Evolutionary conservation across 2,797 vertebrate species (phyloP), one percentile per base, ranked within the genome.

Genomic region (Sardinella longiceps): DNA sequence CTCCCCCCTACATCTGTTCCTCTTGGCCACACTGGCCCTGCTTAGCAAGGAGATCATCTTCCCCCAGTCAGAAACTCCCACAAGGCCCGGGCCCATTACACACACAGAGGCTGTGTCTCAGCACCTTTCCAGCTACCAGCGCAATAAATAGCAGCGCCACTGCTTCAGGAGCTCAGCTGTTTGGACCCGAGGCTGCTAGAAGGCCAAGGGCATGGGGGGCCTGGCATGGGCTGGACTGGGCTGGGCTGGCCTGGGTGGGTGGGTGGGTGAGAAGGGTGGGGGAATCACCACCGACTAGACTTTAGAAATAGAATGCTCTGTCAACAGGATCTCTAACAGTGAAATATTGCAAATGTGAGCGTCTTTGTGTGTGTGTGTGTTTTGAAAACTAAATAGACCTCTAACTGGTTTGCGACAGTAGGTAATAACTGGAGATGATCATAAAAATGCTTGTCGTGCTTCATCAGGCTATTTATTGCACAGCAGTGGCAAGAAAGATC

Each of bases 21-120:
- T 89, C 88, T 87, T 88, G 84, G 33, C 80, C 74, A 85, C 58
- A 23, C 56, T 90, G 87, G 89, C 84, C 80, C 23, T 83, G 83
- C 66, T 25, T 89, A 87, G 81, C 89, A 89, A 91, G 91, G 89
- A 92, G 90, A 93, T 93, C 85, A 89, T 92, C 91, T 91, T 92
- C 91, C 90, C 89, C 82, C 45, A 20, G 58, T 45, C 43, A 20
- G 6, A 48, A 30, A 60, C 60, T 83, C 45, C 60, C 46, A 74
- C 82, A 50, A 46, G 48, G 58, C 58, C 30, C 45, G 25, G 43
- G 46, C 89, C 70, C 3, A 63, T 88, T 89, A 88, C 86, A 89
- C 86, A 89, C 92, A 91, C 89, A 91, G 90, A 91, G 90, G 90
- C 84, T 90, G 89, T 91, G 87, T 90, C 89, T 84, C 84, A 85